Base-by-base conservation (phyloP, 2,797 vertebrate genomes). In the Scarus forsteni region DNA sequence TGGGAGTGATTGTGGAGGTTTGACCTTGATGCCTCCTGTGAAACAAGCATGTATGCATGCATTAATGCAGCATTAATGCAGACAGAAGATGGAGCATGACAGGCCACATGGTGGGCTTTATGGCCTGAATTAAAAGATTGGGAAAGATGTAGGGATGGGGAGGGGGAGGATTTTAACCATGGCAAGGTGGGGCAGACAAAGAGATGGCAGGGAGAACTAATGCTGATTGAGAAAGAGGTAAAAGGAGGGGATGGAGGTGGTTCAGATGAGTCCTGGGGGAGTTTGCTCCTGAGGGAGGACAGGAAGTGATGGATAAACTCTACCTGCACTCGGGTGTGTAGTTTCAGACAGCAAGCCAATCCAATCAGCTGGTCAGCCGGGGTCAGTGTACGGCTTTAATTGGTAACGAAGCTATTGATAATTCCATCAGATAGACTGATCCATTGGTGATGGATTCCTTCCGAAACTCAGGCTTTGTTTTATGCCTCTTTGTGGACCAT, bases 321-420 rank as follows among this genome's bases (percentile, higher is more conserved):
- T 59, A 38, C 39, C 58, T 42, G n/a, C n/a, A 14, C 18, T 39
- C 46, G 38, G 59, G 34, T 49, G 52, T 50, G 65, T 39, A 27
- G 64, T 65, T 62, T 64, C 55, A 18, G 68, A 83, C 85, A 51
- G 78, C 10, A 27, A n/a, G 44, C 62, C 66, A 8, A 67, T 75
- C 66, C 58, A 19, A 18, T 68, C 58, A 4, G 43, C 18, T 35
- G 49, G 45, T 66, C 59, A 57, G 75, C 60, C 36, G 14, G 52
- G 63, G 48, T 79, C 49, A 76, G 64, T 62, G 10, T 7, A 19
- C 36, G 1, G 15, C 1, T 27, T 15, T 75, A 76, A 79, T 66
- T 78, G 66, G 66, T 71, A 69, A 67, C 57, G 6, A 66, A 69
- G 67, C 55, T 51, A 48, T 56, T n/a, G 70, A 64, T 77, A 34